Base-by-base conservation (phyloP, 2,113 vertebrate genomes). In the Rattus rattus region DNA sequence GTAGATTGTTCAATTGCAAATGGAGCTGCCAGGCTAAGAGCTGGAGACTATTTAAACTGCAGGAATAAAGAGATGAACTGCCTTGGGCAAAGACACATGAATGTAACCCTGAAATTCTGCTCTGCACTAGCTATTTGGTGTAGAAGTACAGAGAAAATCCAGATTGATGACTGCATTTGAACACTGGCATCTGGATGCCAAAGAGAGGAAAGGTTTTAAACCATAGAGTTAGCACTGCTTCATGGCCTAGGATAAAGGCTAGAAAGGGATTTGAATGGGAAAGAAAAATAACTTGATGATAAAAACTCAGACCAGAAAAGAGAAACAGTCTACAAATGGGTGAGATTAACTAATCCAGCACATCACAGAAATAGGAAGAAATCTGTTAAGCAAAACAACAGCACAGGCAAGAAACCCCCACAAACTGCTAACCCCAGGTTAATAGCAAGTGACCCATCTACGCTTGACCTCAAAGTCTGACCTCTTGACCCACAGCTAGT, bases 381-480 rank as follows among this genome's bases (percentile, higher is more conserved):
- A 97, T 79, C 61, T 11, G 3, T 47, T 36, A 95, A n/a, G 69
- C 81, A 97, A 92, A 72, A 67, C 63, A 28, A 54, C 13, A 59
- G 36, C 8, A 81, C 43, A 13, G 36, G 61, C 5, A 49, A 47
- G 65, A 81, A 72, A 84, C 30, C 76, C 88, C 61, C 77, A 94
- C 47, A 88, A 88, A 90, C 30, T 97, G 97, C 98, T 97, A 98
- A 98, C 98, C 98, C 98, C 97, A 96, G 98, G 98, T 98, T 99
- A 99, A 98, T 97, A 98, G 98, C 96, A 94, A 97, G 97, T 98
- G 98, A 98, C 98, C 98, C 90, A 98, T 59, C 97, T 97, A 98
- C 98, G 97, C 97, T 94, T 99, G 98, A 98, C 98, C 98, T 97
- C 95, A 76, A 97, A 98, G 97, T 24, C 95, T 98, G 97, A 99